Evolutionary conservation across 2,797 vertebrate species (phyloP).

Genomic region (Siniperca obscura): DNA sequence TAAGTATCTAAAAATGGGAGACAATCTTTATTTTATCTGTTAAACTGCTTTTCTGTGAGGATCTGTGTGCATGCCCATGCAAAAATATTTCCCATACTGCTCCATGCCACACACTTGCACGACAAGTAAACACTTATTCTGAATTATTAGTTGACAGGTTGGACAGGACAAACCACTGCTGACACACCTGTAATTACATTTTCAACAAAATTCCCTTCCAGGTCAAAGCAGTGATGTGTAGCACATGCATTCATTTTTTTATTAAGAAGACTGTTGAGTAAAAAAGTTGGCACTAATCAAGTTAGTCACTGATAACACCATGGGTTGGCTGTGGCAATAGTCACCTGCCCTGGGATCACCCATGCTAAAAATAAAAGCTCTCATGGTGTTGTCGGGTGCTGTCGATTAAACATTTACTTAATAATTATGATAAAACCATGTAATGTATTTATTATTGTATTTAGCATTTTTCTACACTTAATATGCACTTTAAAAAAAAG

Average conservation of each 20-base stretch:
- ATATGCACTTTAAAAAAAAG: background rate
- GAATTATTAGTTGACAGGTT: background rate
- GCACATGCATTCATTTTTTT: background rate
- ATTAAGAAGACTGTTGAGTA: too few species aligned
- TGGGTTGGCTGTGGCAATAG: background rate
- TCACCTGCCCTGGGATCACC: background rate
- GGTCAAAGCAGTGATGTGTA: background rate
- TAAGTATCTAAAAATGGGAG: background rate
- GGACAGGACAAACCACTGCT: background rate
- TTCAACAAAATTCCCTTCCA: background rate
- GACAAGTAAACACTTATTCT: background rate
- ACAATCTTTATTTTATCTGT: background rate
- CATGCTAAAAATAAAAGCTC: conserved; percentile 1
- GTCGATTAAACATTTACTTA: background rate
- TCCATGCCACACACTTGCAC: too few species aligned
- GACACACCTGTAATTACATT: background rate
- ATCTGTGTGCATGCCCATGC: background rate
- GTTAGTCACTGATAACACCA: background rate
- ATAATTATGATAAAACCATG: background rate
- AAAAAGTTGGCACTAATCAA: too few species aligned
- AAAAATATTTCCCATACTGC: background rate
- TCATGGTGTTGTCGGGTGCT: background rate
- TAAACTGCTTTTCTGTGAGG: background rate
- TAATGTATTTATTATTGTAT: background rate
- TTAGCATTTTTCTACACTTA: background rate